Evolutionary conservation across 2,888 invertebrate genomes (phyloP).

Genomic region (Neoitamus cyanurus): DNA sequence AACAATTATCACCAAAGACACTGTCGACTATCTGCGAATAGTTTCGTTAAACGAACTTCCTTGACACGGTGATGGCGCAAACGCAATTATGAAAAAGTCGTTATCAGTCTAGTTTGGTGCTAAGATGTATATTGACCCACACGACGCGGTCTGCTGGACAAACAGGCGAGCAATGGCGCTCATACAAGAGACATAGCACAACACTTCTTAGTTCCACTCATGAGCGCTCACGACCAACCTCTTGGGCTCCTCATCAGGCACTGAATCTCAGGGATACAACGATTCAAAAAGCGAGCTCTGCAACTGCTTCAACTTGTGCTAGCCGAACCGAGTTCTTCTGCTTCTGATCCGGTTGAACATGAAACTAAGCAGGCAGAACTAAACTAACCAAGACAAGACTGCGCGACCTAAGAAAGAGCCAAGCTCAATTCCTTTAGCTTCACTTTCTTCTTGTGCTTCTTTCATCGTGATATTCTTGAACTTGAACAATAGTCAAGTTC

Average conservation of each 20-base stretch:
- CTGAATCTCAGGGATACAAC: not conserved
- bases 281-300: not conserved
- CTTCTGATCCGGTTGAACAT: conserved; percentile 29
- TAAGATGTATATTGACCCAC: not conserved
- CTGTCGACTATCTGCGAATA: not conserved
- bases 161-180: conserved; percentile 9
- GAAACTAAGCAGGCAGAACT: conserved; percentile 22
- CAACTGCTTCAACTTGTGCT: not conserved
- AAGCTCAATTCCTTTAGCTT: conserved; percentile 16
- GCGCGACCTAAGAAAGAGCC: not conserved
- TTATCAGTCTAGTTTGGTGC: not conserved
- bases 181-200: conserved; percentile 2
- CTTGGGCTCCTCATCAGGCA: conserved; percentile 26
- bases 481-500: conserved; percentile 33
- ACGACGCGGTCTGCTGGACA: not conserved
- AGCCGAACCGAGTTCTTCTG: not conserved
- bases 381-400: not conserved
- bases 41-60: not conserved
- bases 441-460: conserved; percentile 33
- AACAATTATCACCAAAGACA: conserved; percentile 15
- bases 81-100: not conserved
- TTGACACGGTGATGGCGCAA: not conserved
- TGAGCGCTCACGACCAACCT: conserved; percentile 14
- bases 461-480: conserved; percentile 21
- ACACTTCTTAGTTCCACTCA: conserved; percentile 9